A percentile compares a stretch with the other conserved stretches of the same genome.
phyloP scores from a whole-genome alignment of 2,113 vertebrate species.

The Istiophorus platypterus region DNA sequence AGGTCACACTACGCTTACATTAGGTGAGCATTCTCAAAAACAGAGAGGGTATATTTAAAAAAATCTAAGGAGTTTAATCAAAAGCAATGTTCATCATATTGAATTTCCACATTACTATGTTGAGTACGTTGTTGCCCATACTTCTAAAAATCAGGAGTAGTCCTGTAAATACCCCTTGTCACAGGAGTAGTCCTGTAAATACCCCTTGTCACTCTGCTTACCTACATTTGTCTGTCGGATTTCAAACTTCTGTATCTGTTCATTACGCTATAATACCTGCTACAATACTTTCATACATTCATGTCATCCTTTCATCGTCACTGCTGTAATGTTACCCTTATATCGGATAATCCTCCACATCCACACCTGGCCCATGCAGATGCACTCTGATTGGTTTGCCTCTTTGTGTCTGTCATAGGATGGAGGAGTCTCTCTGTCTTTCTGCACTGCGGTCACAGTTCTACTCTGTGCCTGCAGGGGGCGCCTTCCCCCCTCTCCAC shows the following conservation, averaged over 20 bases:
- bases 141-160: not conserved
- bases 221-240: too few relatives aligned
- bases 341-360: not conserved
- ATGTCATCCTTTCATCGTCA: not conserved
- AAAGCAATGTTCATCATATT: not conserved
- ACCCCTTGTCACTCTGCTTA: too few relatives aligned
- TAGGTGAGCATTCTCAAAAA: too few relatives aligned
- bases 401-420: slow-evolving; percentile 80
- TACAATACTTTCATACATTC: not conserved
- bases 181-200: not conserved
- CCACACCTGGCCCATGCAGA: not conserved
- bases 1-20: not conserved
- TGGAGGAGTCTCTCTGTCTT: slow-evolving; percentile 96
- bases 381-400: not conserved
- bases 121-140: not conserved
- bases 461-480: slow-evolving; percentile 90
- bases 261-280: not conserved
- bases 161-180: not conserved
- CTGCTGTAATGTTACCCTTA: not conserved
- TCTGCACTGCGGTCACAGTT: slow-evolving; percentile 92
- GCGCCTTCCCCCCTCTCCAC: slow-evolving; percentile 90
- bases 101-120: not conserved
- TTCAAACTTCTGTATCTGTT: not conserved
- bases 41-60: too few relatives aligned
- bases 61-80: too few relatives aligned